Percentiles rank a stretch among this genome's conserved stretches.
Conservation (phyloP, 2,888 invertebrate genomes). For the Drosophila parthenogenetica region DNA sequence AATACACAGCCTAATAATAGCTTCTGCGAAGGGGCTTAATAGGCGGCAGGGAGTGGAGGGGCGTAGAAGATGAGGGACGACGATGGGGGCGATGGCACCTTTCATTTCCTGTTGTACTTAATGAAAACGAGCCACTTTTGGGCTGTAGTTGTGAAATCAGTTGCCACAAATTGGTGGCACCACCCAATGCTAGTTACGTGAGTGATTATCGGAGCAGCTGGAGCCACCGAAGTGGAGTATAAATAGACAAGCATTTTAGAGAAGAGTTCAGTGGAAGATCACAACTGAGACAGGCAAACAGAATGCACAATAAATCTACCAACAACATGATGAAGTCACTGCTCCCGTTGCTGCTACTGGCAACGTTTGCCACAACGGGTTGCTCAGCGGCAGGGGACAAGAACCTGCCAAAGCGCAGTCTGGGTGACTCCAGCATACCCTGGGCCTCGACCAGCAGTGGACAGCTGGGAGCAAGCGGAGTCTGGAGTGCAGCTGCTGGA, state of each 20-base stretch:
- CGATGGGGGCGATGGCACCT: slow-evolving; percentile 47
- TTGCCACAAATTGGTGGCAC: slow-evolving; percentile 29
- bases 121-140: slow-evolving; percentile 32
- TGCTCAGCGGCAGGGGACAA: slow-evolving; percentile 46
- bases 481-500: slow-evolving; percentile 57
- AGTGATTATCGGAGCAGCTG: slow-evolving; percentile 41
- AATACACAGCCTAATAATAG: slow-evolving; percentile 6
- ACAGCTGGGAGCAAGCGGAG: slow-evolving; percentile 34
- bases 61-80: too few species aligned
- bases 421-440: slow-evolving; percentile 60
- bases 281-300: not conserved
- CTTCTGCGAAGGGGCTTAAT: not conserved
- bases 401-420: slow-evolving; percentile 74
- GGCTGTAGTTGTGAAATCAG: slow-evolving; percentile 28
- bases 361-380: slow-evolving; percentile 11
- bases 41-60: too few species aligned
- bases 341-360: slow-evolving; percentile 20
- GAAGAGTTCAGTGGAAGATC: slow-evolving; percentile 37
- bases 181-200: slow-evolving; percentile 56
- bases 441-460: slow-evolving; percentile 55
- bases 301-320: slow-evolving; percentile 28
- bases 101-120: slow-evolving; percentile 69
- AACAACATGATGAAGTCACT: slow-evolving; percentile 31
- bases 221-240: slow-evolving; percentile 47
- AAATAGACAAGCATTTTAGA: slow-evolving; percentile 53